Base-by-base conservation (phyloP, 2,797 vertebrate species). In the Lophius americanus region DNA sequence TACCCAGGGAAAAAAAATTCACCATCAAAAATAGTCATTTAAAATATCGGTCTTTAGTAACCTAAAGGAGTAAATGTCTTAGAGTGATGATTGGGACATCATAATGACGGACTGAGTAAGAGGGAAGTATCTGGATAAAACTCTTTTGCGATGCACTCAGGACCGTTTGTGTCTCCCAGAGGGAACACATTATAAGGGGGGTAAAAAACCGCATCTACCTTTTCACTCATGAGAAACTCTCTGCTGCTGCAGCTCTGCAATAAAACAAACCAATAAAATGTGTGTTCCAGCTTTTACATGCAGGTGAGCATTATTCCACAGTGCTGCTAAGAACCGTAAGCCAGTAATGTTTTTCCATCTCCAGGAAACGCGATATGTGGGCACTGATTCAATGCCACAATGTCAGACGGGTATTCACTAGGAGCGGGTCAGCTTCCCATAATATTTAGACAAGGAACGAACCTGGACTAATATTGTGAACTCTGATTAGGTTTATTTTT, bases 311-410 rank as follows among this genome's bases (percentile, higher is more conserved):
- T 78, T 70, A 80, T 72, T 87, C 69, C 75, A 76, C 66, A 4
- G 61, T 13, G 60, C 60, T 80, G 75, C 62, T 64, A 64, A 73
- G 72, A 84, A 55, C 81, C 49, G 51, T 42, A 39, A 64, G 76
- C 49, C 69, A n/a, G 54, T 75, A 76, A 73, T 64, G 52, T 39
- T 42, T 48, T 51, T 80, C 65, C 69, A 60, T 61, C 81, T 61
- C 62, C 51, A 84, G 78, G 84, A 87, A 86, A 87, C 77, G 1
- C 76, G 82, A 85, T 82, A 70, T 61, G 43, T 61, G 61, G 60
- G 51, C 54, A 36, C 68, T 78, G 64, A 78, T 58, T 60, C 68
- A 3, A 57, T 64, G 66, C 78, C 79, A 81, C 63, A 56, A 79
- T 70, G 66, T 59, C 1, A 9, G 76, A 75, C 74, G 85, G 81